These are phyloP conservation scores for Epinotia bilunana DNA, from an alignment of 2,888 invertebrate species.

Conservation along the genomic window DNA sequence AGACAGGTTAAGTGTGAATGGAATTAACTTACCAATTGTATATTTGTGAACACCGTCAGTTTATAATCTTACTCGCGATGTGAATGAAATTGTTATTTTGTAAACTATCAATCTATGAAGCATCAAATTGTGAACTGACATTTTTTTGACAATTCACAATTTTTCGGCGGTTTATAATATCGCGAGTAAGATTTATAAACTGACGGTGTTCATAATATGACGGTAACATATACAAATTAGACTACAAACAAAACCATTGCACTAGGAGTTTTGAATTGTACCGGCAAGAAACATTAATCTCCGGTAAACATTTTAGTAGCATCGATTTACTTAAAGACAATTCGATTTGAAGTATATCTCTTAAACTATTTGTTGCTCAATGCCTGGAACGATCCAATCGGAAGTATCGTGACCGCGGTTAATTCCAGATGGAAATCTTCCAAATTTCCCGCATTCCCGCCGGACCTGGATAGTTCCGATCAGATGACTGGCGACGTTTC, in stretches of 20 bases:
- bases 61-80: too few species aligned
- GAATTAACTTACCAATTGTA: too few species aligned
- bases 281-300: background rate
- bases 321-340: background rate
- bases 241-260: background rate
- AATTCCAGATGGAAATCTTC: constrained; percentile 57
- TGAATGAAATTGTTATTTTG: too few species aligned
- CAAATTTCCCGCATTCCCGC: constrained; percentile 65
- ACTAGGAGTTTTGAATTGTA: background rate
- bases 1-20: too few species aligned
- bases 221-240: background rate
- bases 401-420: constrained; percentile 40
- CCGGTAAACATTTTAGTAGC: background rate
- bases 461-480: constrained; percentile 49
- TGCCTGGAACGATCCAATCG: constrained; percentile 18
- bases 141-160: too few species aligned
- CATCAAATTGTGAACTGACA: too few species aligned
- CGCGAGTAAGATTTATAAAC: too few species aligned
- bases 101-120: too few species aligned
- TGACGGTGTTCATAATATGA: too few species aligned
- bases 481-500: constrained; percentile 15
- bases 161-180: too few species aligned
- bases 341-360: constrained; percentile 19
- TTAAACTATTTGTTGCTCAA: constrained; percentile 1
- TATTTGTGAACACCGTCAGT: too few species aligned